Base-by-base conservation (phyloP, 2,113 vertebrate genomes). In the Ammodytes dubius region DNA sequence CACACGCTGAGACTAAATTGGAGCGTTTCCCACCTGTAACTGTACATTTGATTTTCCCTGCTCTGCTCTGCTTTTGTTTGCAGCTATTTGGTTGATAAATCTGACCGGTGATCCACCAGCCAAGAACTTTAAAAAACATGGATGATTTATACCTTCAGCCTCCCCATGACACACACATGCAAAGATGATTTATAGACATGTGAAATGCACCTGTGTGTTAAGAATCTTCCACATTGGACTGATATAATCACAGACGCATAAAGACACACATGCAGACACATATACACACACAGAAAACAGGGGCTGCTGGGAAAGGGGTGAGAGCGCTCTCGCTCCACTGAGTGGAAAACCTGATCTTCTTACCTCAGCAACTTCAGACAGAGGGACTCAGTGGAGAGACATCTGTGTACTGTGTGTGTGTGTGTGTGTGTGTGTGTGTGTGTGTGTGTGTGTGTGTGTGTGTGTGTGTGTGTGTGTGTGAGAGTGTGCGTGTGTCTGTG, bases 301-400 rank as follows among this genome's bases (percentile, higher is more conserved):
- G 90, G 90, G 87, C 86, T 85, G 88, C 91, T 88, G 91, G 88
- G 93, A 92, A 91, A 87, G 91, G 93, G 90, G 88, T 84, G 87
- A 92, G 91, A 92, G 73, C 74, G 74, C 73, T 89, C 85, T 83
- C 90, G 95, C 95, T 95, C 90, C 91, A 72, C 81, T 87, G 92
- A 93, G 93, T 95, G 92, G 95, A 96, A 96, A 96, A 96, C 91
- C 77, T 89, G 88, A 95, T 95, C 94, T 95, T 95, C 92, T 94
- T 95, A 95, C 90, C 93, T 96, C 92, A 95, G 94, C 95, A 94
- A 90, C 91, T 95, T 93, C 87, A 87, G 90, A 93, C 85, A 89
- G 90, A 91, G 70, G 72, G 86, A 66, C 74, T 67, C 87, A 77
- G 86, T 79, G 58, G 89, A 91, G 89, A 91, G 92, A 95, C 83